These are phyloP conservation scores for Apostichopus californicus DNA, from an alignment of 35 echinoderm and acorn worm species.

Conservation along the genomic window DNA sequence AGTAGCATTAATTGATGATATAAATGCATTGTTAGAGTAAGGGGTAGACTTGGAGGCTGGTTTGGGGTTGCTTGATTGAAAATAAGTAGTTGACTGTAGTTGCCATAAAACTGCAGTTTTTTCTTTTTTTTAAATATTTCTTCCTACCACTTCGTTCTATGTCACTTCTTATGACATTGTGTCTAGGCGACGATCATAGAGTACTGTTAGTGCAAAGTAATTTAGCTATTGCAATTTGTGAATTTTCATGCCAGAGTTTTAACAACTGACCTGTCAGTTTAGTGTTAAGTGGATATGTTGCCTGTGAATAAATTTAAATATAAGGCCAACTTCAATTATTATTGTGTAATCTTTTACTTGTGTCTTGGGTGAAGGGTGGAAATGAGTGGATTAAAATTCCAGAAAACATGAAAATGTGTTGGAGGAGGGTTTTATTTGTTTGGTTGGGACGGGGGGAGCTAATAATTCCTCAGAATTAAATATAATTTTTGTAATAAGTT, in stretches of 20 bases:
- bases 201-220: background rate
- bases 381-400: no score
- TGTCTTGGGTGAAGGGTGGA: no score
- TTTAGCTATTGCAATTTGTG: constrained; percentile 7
- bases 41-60: background rate
- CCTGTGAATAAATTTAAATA: constrained; percentile 42
- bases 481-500: no score
- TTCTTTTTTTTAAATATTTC: background rate
- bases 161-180: background rate
- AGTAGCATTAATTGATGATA: background rate
- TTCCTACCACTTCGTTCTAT: background rate
- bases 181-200: background rate
- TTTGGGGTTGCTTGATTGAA: background rate
- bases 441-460: no score
- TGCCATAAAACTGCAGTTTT: background rate
- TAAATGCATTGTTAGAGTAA: background rate
- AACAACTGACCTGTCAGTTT: constrained; percentile 34
- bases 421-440: no score
- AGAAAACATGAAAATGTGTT: no score
- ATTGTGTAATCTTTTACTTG: no score
- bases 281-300: constrained; percentile 42
- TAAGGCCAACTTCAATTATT: constrained; percentile 4
- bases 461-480: no score
- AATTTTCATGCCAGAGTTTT: constrained; percentile 26
- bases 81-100: background rate